A percentile compares a stretch with the other conserved stretches of the same genome.
Evolutionary conservation across 2,113 vertebrate species (phyloP).

Genomic region (Pavo muticus): DNA sequence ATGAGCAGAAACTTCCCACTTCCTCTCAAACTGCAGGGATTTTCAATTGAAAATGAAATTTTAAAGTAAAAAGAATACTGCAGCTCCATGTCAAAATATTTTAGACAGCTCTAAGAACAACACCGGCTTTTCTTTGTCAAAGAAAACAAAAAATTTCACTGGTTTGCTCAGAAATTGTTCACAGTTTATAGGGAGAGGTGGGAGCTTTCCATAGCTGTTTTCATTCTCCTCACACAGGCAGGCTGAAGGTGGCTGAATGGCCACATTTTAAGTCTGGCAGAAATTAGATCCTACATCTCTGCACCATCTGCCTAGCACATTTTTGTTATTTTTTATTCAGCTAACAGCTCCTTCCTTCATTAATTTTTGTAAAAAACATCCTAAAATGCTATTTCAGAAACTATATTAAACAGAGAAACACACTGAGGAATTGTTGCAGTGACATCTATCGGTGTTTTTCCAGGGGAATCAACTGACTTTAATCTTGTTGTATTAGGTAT

Average conservation of each 20-base stretch:
- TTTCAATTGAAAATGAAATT: not conserved
- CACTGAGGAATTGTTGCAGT: not conserved
- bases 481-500: not conserved
- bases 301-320: not conserved
- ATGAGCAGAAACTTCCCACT: not conserved
- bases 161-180: not conserved
- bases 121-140: not conserved
- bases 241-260: not conserved
- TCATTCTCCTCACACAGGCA: not conserved
- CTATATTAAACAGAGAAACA: not conserved
- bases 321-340: conserved; percentile 15
- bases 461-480: not conserved
- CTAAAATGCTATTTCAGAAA: not conserved
- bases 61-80: not conserved
- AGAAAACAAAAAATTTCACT: not conserved
- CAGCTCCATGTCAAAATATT: not conserved
- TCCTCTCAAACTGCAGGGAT: not conserved
- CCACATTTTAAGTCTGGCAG: not conserved
- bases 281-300: not conserved
- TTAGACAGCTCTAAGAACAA: not conserved
- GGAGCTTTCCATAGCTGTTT: not conserved
- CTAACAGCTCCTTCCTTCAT: not conserved
- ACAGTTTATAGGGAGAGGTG: not conserved
- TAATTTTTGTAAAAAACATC: not conserved
- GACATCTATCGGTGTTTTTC: not conserved